These are phyloP conservation scores for Thaleichthys pacificus DNA, from an alignment of 2,797 vertebrate species.

Conservation along the genomic window DNA sequence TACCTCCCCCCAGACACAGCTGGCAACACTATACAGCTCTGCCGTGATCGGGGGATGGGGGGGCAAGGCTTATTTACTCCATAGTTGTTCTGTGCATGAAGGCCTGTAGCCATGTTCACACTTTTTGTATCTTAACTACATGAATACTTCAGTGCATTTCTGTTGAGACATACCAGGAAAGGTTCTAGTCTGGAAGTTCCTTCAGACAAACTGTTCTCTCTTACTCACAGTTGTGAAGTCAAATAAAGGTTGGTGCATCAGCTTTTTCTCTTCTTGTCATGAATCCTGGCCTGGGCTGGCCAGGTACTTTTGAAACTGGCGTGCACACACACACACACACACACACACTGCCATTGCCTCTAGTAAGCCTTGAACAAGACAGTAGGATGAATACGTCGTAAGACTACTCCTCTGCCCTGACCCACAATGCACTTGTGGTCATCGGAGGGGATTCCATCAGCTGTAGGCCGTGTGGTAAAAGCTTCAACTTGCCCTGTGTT, in stretches of 20 bases:
- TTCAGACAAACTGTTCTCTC: conserved; percentile 65
- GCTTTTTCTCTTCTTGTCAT: conserved; percentile 59
- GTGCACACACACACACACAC: conserved; percentile 29
- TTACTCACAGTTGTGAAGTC: conserved; percentile 69
- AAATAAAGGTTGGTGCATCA: conserved; percentile 74
- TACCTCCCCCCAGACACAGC: conserved; percentile 54
- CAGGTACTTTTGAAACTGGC: conserved; percentile 18
- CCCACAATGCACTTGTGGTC: not conserved
- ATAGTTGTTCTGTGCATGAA: conserved; percentile 68
- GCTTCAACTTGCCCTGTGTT: conserved; percentile 1
- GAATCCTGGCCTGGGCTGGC: conserved; percentile 47
- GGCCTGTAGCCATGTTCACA: conserved; percentile 72
- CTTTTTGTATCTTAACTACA: conserved; percentile 67
- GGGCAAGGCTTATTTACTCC: conserved; percentile 57
- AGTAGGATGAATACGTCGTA: not conserved
- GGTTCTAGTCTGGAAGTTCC: conserved; percentile 65
- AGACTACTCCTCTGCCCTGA: not conserved
- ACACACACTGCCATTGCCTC: not conserved
- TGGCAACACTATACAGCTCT: conserved; percentile 61
- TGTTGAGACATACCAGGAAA: conserved; percentile 66
- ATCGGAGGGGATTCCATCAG: not conserved
- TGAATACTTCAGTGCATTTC: conserved; percentile 65
- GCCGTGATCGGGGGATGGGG: conserved; percentile 23
- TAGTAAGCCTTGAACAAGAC: not conserved
- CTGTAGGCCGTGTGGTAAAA: not conserved